Evolutionary conservation across 2,888 invertebrate genomes (phyloP).

Genomic region (Clunio marinus): DNA sequence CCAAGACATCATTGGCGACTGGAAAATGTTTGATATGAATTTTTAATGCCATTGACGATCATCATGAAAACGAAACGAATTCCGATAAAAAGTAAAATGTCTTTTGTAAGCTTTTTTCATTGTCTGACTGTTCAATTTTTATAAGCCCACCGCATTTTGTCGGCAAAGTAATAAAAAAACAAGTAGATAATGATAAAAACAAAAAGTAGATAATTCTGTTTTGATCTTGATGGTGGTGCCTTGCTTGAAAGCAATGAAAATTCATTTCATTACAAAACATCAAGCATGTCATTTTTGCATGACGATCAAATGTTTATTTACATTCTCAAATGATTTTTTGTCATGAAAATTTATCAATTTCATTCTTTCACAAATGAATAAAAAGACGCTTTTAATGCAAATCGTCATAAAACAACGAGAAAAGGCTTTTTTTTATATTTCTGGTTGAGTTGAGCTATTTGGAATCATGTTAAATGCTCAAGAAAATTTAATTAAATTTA

Average conservation of each 20-base stretch:
- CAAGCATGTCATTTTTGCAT: slow-evolving; percentile 31
- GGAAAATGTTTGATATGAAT: not conserved
- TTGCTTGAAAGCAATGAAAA: slow-evolving; percentile 4
- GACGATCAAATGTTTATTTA: slow-evolving; percentile 24
- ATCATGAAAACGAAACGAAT: no score
- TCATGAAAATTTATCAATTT: slow-evolving; percentile 30
- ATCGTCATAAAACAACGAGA: no score
- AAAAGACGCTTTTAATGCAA: slow-evolving; percentile 5
- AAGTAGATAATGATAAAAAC: no score
- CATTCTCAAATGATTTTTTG: slow-evolving; percentile 24
- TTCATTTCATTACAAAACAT: slow-evolving; percentile 19
- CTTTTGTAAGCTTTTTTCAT: slow-evolving; percentile 15
- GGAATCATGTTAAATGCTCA: not conserved
- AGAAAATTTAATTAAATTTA: slow-evolving; percentile 16
- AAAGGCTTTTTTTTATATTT: no score
- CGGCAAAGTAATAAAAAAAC: no score
- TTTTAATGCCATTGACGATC: no score
- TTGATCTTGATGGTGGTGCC: slow-evolving; percentile 28
- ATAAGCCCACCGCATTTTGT: not conserved
- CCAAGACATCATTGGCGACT: no score
- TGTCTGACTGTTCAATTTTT: not conserved
- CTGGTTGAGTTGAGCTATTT: not conserved
- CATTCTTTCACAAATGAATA: not conserved
- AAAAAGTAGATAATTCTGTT: no score
- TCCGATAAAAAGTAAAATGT: not conserved